Conservation (phyloP, 2,113 vertebrate species). For the Trogon melanurus region DNA sequence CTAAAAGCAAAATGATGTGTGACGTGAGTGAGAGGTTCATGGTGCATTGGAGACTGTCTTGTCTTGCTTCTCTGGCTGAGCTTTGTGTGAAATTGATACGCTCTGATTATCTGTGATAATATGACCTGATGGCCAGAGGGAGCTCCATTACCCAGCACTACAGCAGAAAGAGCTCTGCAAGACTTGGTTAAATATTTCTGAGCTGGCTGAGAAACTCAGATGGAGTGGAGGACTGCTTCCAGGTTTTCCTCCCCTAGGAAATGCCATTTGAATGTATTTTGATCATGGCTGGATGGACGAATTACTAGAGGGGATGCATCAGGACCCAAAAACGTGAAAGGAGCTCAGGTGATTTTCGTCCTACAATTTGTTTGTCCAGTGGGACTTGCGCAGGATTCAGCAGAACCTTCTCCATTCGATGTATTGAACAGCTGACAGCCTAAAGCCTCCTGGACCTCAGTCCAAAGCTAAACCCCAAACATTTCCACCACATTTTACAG, state of each 20-base stretch:
- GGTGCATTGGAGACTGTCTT: constrained; percentile 22
- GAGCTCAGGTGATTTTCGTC: background rate
- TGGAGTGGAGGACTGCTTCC: background rate
- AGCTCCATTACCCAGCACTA: background rate
- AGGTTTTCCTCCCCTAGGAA: background rate
- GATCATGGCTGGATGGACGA: background rate
- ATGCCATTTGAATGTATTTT: background rate
- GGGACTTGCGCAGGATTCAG: background rate
- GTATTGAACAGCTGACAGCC: background rate
- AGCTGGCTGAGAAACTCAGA: background rate
- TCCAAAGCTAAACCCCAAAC: constrained; percentile 3
- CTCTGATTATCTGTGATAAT: constrained; percentile 59
- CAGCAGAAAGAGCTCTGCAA: background rate
- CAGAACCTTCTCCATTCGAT: background rate
- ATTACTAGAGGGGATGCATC: background rate
- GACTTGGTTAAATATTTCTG: constrained; percentile 2
- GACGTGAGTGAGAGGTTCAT: constrained; percentile 28
- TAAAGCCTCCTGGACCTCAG: background rate
- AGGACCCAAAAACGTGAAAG: background rate
- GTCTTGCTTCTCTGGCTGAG: constrained; percentile 55
- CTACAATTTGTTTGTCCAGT: background rate
- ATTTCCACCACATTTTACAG: background rate
- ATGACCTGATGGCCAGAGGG: constrained; percentile 44
- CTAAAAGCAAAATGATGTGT: constrained; percentile 46
- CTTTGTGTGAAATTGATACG: constrained; percentile 30